phyloP scores from a whole-genome alignment of 2,888 invertebrate species.

The Scaptomyza reducta region DNA sequence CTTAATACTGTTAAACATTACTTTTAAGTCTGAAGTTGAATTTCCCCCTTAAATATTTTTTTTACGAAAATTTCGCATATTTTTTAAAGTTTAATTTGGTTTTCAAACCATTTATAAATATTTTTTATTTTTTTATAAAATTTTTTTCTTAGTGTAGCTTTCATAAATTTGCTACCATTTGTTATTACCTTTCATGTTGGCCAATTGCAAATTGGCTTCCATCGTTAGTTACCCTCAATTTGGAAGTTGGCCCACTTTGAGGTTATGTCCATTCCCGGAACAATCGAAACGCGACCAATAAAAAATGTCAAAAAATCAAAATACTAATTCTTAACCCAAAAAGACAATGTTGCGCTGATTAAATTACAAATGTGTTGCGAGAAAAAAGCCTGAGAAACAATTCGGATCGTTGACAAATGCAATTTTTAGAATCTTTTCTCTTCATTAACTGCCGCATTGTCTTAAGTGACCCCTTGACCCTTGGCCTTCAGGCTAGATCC shows the following conservation, averaged over 20 bases:
- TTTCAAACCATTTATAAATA: too few species aligned
- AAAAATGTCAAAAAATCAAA: conserved; percentile 40
- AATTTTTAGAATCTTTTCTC: conserved; percentile 1
- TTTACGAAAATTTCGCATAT: too few species aligned
- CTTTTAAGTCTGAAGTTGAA: too few species aligned
- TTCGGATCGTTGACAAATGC: conserved; percentile 64
- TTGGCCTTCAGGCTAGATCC: conserved; percentile 29
- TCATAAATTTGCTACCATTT: conserved; percentile 12
- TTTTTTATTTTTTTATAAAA: too few species aligned
- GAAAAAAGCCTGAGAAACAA: conserved; percentile 46
- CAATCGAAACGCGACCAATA: conserved; percentile 48
- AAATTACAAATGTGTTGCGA: conserved; percentile 63
- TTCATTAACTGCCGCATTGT: conserved; percentile 67
- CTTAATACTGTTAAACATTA: too few species aligned
- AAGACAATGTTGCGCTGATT: conserved; percentile 66
- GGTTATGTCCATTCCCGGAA: conserved; percentile 22
- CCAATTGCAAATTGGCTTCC: conserved; percentile 26
- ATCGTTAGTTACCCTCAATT: conserved; percentile 5
- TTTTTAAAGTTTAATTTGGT: too few species aligned
- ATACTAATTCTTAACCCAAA: conserved; percentile 25
- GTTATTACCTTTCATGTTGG: conserved; percentile 25
- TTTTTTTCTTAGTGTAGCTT: background rate
- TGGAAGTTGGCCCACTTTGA: conserved; percentile 38
- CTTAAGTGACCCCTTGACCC: conserved; percentile 72
- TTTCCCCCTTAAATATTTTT: too few species aligned